phyloP scores from a whole-genome alignment of 2,888 invertebrate genomes.

The Rhabditophanes sp. region DNA sequence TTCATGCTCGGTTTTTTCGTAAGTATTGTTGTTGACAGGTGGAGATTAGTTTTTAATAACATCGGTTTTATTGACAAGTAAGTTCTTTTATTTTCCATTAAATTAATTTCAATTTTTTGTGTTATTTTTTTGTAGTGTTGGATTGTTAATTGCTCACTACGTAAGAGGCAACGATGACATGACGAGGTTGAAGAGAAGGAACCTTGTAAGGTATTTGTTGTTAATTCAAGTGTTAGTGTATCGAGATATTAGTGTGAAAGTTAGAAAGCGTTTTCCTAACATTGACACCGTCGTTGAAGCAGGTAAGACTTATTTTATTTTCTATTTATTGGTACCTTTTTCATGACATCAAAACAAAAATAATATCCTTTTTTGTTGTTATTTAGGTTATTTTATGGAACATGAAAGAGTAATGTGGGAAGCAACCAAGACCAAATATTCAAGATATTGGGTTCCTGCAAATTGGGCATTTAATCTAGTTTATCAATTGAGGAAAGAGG shows the following conservation, averaged over 20 bases:
- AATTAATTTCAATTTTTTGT: constrained; percentile 1
- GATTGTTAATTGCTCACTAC: constrained; percentile 23
- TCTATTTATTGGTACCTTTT: background rate
- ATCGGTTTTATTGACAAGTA: constrained; percentile 29
- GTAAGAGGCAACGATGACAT: constrained; percentile 27
- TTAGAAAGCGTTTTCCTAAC: constrained; percentile 18
- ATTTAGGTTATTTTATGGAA: constrained; percentile 14
- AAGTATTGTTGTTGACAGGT: constrained; percentile 21
- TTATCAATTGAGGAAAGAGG: constrained; percentile 12
- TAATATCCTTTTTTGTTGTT: constrained; percentile 4
- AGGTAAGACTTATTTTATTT: constrained; percentile 7
- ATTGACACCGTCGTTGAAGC: constrained; percentile 16
- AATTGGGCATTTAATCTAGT: constrained; percentile 29
- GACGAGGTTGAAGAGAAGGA: constrained; percentile 22
- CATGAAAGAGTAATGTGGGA: constrained; percentile 19
- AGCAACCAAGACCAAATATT: constrained; percentile 16
- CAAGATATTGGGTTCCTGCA: constrained; percentile 33
- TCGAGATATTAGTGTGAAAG: constrained; percentile 13
- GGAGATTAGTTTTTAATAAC: constrained; percentile 20
- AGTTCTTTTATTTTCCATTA: background rate
- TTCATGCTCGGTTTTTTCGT: constrained; percentile 36
- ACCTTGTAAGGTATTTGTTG: constrained; percentile 28
- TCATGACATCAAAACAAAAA: constrained; percentile 5
- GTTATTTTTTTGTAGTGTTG: constrained; percentile 13
- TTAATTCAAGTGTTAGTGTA: constrained; percentile 30